A percentile compares a stretch with the other conserved stretches of the same genome.
These are phyloP conservation scores for Apoda limacodes DNA, from an alignment of 2,888 invertebrate genomes.

Conservation along the genomic window DNA sequence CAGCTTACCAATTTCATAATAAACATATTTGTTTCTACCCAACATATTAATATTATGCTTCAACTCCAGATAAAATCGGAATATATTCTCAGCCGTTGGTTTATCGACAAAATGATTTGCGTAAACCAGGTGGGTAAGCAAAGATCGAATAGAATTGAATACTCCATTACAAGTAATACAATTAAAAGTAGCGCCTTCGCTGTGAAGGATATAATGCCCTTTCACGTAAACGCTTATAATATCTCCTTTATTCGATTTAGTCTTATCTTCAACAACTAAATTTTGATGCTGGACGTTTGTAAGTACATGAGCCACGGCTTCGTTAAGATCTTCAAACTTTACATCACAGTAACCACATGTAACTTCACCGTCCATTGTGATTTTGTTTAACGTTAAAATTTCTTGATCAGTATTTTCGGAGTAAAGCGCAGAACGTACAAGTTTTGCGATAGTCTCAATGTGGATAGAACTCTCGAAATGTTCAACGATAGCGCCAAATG, in stretches of 20 bases:
- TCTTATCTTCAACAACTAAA: conserved; percentile 31
- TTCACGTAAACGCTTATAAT: conserved; percentile 57
- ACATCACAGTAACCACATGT: conserved; percentile 41
- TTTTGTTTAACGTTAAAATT: conserved; percentile 33
- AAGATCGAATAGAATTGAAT: conserved; percentile 47
- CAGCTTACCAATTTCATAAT: conserved; percentile 49
- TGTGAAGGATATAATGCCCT: conserved; percentile 47
- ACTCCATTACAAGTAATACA: conserved; percentile 42
- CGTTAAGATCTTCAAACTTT: conserved; percentile 29
- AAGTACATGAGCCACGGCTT: conserved; percentile 40
- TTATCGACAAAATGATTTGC: conserved; percentile 46
- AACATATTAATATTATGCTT: conserved; percentile 58
- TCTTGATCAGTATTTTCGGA: conserved; percentile 31
- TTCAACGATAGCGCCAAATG: conserved; percentile 51
- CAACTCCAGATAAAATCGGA: conserved; percentile 56
- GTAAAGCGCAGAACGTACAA: conserved; percentile 41
- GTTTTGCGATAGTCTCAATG: conserved; percentile 41
- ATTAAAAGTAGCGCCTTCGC: conserved; percentile 43
- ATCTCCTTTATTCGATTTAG: conserved; percentile 39
- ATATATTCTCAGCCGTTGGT: conserved; percentile 44
- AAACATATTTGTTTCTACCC: conserved; percentile 50
- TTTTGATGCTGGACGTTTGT: conserved; percentile 44
- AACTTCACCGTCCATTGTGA: conserved; percentile 24
- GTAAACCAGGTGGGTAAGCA: conserved; percentile 47
- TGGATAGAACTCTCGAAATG: conserved; percentile 51